A percentile compares a stretch with the other conserved stretches of the same genome.
These are phyloP conservation scores for Drosophila seclusa DNA, from an alignment of 2,888 invertebrate species.

Conservation along the genomic window DNA sequence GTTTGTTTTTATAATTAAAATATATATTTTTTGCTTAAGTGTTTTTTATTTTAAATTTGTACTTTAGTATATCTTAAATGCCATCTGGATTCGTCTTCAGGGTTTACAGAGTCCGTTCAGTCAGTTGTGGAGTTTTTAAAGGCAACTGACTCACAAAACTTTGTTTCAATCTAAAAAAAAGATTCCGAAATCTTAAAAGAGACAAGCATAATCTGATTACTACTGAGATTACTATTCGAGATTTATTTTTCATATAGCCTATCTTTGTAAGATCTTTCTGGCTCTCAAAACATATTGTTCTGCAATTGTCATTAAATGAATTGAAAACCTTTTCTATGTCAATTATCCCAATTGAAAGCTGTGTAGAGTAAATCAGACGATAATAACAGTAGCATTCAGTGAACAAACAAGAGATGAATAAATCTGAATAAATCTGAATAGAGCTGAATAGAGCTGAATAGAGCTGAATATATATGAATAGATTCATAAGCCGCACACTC, in stretches of 20 bases:
- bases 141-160: background rate
- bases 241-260: background rate
- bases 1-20: background rate
- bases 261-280: background rate
- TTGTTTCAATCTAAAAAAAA: background rate
- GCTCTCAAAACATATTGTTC: background rate
- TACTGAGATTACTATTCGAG: background rate
- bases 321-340: too few relatives aligned
- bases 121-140: background rate
- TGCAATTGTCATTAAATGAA: background rate
- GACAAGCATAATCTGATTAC: background rate
- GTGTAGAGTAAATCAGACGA: background rate
- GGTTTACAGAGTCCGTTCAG: background rate
- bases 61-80: rapidly evolving
- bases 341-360: constrained; percentile 3
- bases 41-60: background rate
- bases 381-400: constrained; percentile 34
- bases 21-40: background rate
- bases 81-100: background rate
- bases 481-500: constrained; percentile 39
- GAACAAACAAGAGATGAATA: constrained; percentile 21
- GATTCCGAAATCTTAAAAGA: background rate
- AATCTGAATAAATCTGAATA: constrained; percentile 19
- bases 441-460: constrained; percentile 17
- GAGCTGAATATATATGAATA: constrained; percentile 19